Percentiles rank a stretch among this genome's conserved stretches.
These are phyloP conservation scores for Leistus spinibarbis DNA, from an alignment of 2,888 invertebrate genomes.

Conservation along the genomic window DNA sequence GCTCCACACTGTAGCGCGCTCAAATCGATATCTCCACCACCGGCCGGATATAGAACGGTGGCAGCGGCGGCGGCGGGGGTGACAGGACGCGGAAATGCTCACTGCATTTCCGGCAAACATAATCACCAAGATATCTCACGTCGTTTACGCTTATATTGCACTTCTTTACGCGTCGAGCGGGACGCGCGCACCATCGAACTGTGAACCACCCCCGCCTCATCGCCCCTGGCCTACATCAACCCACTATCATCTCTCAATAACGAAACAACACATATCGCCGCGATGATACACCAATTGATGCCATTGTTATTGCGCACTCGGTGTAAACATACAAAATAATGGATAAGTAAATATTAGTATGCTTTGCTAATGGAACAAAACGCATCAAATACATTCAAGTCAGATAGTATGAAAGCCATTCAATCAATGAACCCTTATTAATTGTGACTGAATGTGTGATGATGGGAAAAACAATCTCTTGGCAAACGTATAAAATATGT, in stretches of 20 bases:
- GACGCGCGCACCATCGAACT: not conserved
- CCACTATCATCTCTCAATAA: not conserved
- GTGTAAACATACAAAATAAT: no score
- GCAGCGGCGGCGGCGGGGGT: not conserved
- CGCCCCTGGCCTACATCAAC: not conserved
- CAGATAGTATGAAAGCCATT: no score
- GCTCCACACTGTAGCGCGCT: not conserved
- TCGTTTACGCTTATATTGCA: slow-evolving; percentile 1
- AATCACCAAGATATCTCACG: slow-evolving; percentile 5
- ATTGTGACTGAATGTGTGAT: no score
- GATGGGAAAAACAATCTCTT: no score
- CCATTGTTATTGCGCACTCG: no score
- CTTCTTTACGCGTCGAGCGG: not conserved
- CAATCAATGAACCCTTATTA: no score
- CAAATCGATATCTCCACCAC: slow-evolving; percentile 24
- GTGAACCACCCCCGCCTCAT: not conserved
- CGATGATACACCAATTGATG: no score
- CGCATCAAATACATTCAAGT: no score
- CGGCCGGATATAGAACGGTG: not conserved
- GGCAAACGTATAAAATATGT: no score
- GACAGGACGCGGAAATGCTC: not conserved
- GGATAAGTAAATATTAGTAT: no score
- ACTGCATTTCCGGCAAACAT: slow-evolving; percentile 20
- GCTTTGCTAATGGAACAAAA: no score
- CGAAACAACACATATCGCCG: not conserved